Conservation (phyloP, 1,140 invertebrate species). For the Drosophila orosa region DNA sequence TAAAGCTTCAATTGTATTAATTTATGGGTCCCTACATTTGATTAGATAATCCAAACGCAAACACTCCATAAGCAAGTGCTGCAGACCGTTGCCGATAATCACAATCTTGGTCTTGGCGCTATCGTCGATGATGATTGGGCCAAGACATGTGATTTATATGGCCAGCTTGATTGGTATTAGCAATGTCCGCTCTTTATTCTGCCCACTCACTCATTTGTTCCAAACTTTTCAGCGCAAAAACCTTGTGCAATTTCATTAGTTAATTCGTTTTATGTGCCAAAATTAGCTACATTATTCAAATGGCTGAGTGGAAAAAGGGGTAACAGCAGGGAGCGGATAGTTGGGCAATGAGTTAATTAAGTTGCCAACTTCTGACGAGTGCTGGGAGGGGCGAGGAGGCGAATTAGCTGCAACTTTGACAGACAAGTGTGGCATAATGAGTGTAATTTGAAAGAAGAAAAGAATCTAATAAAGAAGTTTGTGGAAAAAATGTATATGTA, state of each 20-base stretch:
- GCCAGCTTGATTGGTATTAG: constrained; percentile 8
- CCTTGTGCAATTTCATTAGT: constrained; percentile 18
- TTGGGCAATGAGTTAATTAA: constrained; percentile 40
- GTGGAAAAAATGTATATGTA: constrained; percentile 1
- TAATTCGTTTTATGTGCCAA: constrained; percentile 19
- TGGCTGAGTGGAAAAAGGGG: constrained; percentile 6
- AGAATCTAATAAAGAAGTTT: constrained; percentile 8
- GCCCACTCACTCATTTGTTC: constrained; percentile 8
- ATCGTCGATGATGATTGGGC: constrained; percentile 36
- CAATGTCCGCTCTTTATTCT: background rate
- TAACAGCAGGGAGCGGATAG: background rate
- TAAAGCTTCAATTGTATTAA: constrained; percentile 14
- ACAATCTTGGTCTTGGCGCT: constrained; percentile 29
- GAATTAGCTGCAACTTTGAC: constrained; percentile 41
- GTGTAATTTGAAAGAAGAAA: constrained; percentile 14
- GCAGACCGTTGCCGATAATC: constrained; percentile 40
- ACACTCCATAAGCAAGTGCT: constrained; percentile 8
- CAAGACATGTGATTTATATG: constrained; percentile 54
- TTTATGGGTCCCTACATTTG: constrained; percentile 27
- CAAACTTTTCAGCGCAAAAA: constrained; percentile 7
- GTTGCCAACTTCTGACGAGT: constrained; percentile 23
- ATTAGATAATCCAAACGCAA: constrained; percentile 43
- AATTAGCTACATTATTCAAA: constrained; percentile 26
- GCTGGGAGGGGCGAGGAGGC: background rate
- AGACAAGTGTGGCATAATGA: constrained; percentile 35